Evolutionary conservation across 2,797 vertebrate species (phyloP), one percentile per base, ranked within the genome.

Genomic region (Gadopsis marmoratus): DNA sequence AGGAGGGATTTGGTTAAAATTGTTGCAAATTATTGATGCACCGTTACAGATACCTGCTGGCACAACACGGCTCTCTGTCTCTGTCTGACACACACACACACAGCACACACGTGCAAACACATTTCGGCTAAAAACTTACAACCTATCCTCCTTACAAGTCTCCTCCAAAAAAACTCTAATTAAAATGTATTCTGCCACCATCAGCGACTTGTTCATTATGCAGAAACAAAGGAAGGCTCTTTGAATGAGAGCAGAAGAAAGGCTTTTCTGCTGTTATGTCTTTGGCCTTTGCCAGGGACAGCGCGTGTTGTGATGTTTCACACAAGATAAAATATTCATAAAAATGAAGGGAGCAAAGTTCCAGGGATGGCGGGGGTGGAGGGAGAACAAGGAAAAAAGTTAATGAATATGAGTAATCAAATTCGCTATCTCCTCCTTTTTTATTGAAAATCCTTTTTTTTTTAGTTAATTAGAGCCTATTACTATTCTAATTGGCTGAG

Each of bases 361-460:
- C 92, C 85, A 81, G 69, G 70, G 79, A 79, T 59, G 82, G n/a
- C 7, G 31, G 51, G 23, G 35, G 26, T 48, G 67, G 13, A 5
- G 29, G 91, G 93, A 92, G 31, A 7, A 56, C 5, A 13, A 4
- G 37, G 50, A n/a, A 95, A 94, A 95, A 96, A 96, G 93, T 96
- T 97, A 97, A 98, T 97, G 96, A 97, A 97, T 96, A 94, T 95
- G 95, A 97, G 96, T 97, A 97, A 97, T 97, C 96, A 97, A 97
- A 97, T 97, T 97, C 95, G 91, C 96, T 96, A 97, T 96, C 92
- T 92, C 85, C 86, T 89, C 94, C 84, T 95, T 97, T 97, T 96
- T 96, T 96, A 96, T 97, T 96, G 95, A 97, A 97, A 97, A 95
- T 96, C 93, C 94, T 87, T 86, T 91, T 81, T 91, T 81, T 97